Evolutionary conservation across 2,888 invertebrate species (phyloP).

Genomic region (Brachynemurus nebulosus): DNA sequence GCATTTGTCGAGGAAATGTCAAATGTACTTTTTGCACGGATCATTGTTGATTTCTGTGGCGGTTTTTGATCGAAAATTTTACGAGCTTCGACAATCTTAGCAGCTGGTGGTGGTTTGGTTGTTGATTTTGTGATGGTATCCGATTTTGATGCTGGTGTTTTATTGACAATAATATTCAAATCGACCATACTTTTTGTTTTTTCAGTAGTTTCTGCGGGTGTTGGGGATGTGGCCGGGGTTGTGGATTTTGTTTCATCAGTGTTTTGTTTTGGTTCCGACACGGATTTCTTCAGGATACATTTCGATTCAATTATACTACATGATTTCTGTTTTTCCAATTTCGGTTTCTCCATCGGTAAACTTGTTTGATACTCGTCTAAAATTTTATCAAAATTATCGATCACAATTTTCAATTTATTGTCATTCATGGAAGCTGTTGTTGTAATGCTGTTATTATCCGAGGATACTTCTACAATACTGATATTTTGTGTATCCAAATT

Average conservation of each 20-base stretch:
- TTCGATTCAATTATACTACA: slow-evolving; percentile 56
- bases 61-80: neutral
- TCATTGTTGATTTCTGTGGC: neutral
- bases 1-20: slow-evolving; percentile 1
- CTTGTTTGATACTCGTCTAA: slow-evolving; percentile 30
- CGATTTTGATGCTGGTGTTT: neutral
- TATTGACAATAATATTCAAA: slow-evolving; percentile 12
- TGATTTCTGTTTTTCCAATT: slow-evolving; percentile 54
- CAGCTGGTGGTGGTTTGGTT: neutral
- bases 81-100: neutral
- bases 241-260: too few relatives aligned
- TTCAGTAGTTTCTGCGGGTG: neutral
- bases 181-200: slow-evolving; percentile 25
- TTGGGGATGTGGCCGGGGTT: neutral
- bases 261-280: slow-evolving; percentile 28
- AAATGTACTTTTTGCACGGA: slow-evolving; percentile 5
- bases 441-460: neutral
- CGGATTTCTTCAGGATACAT: slow-evolving; percentile 47
- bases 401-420: slow-evolving; percentile 34
- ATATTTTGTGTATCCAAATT: slow-evolving; percentile 34
- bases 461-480: slow-evolving; percentile 29
- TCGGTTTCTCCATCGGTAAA: slow-evolving; percentile 31
- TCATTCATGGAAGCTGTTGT: slow-evolving; percentile 23
- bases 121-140: slow-evolving; percentile 9
- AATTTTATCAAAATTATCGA: slow-evolving; percentile 40